Evolutionary conservation across 1,140 invertebrate genomes (phyloP), one percentile per base, ranked within the genome.

Genomic region (Oryzaephilus surinamensis): DNA sequence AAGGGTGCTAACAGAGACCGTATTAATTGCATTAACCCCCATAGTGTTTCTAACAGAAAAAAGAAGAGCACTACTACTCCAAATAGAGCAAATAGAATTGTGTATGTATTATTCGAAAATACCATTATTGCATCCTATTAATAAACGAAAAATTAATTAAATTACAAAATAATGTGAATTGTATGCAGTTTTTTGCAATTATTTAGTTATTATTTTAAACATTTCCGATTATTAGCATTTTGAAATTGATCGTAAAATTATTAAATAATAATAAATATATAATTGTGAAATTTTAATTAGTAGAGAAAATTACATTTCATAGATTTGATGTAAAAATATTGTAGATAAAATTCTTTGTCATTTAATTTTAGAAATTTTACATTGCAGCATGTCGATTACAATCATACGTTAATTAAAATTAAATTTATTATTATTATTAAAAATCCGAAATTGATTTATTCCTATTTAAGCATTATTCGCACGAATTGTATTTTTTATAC

Each of bases 1-100:
- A 45, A 46, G n/a, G 54, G 54, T 14, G 50, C 50, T 10, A 56
- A 32, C 13, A 54, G 10, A 6, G 49, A 36, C 23, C 43, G 46
- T 26, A 13, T 32, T 10, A 41, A 15, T 43, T 54, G 49, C 14
- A 56, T 7, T 2, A 46, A 28, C 13, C 40, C 43, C 50, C 47
- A 54, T 17, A 54, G 18, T 12, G 37, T 29, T 11, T 50, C 45
- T 23, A 52, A 19, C 2, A 48, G 14, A 28, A 50, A 50, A 12
- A 41, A 41, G 15, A 56, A 28, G 11, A 52, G 18, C 4, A 47
- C 41, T n/a, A 52, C 8, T 6, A 40, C 23, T 21, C 54, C 54
- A 10, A 56, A 23, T 12, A 26, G 4, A 20, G 43, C 43, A 26
- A 55, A 32, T 6, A 32, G 24, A 1, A 43, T 14, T 6, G 45